A percentile compares a stretch with the other conserved stretches of the same genome.
phyloP scores from a whole-genome alignment of 2,113 vertebrate species.

The Oncorhynchus tshawytscha region DNA sequence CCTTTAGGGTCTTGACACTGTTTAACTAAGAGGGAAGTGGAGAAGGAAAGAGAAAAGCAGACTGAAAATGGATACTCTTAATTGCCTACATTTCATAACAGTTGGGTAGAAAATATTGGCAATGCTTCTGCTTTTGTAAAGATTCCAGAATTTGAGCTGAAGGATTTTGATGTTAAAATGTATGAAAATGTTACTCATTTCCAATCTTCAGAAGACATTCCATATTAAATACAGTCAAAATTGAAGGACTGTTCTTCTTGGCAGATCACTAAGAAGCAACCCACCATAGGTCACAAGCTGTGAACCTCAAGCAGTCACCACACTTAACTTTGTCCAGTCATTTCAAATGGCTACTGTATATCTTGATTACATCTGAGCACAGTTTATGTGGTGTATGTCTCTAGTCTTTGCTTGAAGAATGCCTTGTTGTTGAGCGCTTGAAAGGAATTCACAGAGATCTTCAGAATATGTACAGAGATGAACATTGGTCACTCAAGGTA shows the following conservation, averaged over 20 bases:
- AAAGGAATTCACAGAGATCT: not conserved
- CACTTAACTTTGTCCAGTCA: constrained; percentile 30
- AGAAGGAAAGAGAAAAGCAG: not conserved
- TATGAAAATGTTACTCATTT: constrained; percentile 42
- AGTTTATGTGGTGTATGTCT: not conserved
- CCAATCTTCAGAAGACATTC: constrained; percentile 63
- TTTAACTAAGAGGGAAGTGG: constrained; percentile 10
- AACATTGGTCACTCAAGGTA: not conserved
- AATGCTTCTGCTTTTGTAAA: not conserved
- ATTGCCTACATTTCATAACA: not conserved
- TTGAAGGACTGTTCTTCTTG: constrained; percentile 51
- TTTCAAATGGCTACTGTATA: constrained; percentile 62
- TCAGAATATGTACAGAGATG: not conserved
- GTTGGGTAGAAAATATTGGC: not conserved
- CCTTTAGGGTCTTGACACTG: constrained; percentile 15
- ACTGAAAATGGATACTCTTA: not conserved
- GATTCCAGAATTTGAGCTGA: not conserved
- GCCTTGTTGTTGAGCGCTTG: not conserved
- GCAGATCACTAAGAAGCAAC: constrained; percentile 58
- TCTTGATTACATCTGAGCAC: constrained; percentile 52
- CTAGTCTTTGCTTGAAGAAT: not conserved
- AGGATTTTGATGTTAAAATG: constrained; percentile 16
- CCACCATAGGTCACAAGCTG: constrained; percentile 50
- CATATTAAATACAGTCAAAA: constrained; percentile 55
- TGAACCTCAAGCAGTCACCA: constrained; percentile 57